Conservation (phyloP, 2,888 invertebrate species). For the Ornithoptera alexandrae region DNA sequence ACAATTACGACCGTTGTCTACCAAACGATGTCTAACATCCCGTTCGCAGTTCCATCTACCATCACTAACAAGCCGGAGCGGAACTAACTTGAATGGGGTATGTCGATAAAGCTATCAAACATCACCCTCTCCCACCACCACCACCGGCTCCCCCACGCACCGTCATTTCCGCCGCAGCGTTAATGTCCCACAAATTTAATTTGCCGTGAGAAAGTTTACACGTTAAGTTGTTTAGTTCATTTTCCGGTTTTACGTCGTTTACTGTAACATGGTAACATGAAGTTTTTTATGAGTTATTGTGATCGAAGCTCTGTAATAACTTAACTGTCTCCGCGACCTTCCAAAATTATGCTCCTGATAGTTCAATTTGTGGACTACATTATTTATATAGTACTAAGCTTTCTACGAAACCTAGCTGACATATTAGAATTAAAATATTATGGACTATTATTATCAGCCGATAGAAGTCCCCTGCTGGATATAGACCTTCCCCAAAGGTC, state of each 20-base stretch:
- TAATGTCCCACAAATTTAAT: slow-evolving; percentile 17
- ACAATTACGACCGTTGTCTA: too few relatives aligned
- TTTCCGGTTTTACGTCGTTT: background rate
- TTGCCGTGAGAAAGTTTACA: slow-evolving; percentile 4
- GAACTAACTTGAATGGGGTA: slow-evolving; percentile 50
- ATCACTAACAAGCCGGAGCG: slow-evolving; percentile 52
- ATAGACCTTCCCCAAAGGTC: too few relatives aligned
- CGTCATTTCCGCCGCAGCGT: background rate
- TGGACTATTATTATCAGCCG: too few relatives aligned
- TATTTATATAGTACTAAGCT: too few relatives aligned
- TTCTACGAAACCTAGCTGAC: too few relatives aligned
- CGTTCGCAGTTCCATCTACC: slow-evolving; percentile 35
- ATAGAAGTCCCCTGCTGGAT: too few relatives aligned
- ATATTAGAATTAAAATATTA: too few relatives aligned
- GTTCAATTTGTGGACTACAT: too few relatives aligned
- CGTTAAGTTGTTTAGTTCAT: background rate
- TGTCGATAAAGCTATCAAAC: slow-evolving; percentile 53
- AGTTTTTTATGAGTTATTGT: too few relatives aligned
- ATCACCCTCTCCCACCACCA: slow-evolving; percentile 28
- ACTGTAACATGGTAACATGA: too few relatives aligned
- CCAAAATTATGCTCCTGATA: too few relatives aligned
- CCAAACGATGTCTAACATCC: background rate
- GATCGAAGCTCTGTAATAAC: background rate
- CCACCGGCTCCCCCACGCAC: slow-evolving; percentile 21
- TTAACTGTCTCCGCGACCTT: background rate